These are phyloP conservation scores for Polyodon spathula DNA, from an alignment of 2,113 vertebrate species.

Conservation along the genomic window DNA sequence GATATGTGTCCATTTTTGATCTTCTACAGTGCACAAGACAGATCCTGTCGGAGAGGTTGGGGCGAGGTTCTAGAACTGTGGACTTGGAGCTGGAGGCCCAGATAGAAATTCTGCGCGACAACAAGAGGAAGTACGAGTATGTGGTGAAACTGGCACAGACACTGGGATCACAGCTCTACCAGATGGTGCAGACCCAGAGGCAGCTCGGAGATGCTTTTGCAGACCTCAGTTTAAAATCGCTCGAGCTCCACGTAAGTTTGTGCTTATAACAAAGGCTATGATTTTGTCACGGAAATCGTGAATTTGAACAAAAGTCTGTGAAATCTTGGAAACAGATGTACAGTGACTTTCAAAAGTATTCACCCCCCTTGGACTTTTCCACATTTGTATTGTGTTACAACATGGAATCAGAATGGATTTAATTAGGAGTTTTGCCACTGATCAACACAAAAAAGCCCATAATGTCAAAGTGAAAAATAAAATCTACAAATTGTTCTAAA, in stretches of 20 bases:
- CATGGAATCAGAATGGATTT: too few relatives aligned
- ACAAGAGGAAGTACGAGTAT: slow-evolving; percentile 91
- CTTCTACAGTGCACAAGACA: slow-evolving; percentile 82
- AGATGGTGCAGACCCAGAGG: slow-evolving; percentile 89
- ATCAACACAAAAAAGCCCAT: too few relatives aligned
- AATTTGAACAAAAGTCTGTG: background rate
- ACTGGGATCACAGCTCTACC: slow-evolving; percentile 76
- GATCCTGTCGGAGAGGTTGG: slow-evolving; percentile 92
- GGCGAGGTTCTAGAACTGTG: slow-evolving; percentile 92
- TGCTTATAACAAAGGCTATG: background rate
- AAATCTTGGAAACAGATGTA: too few relatives aligned
- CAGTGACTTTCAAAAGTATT: too few relatives aligned
- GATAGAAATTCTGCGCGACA: slow-evolving; percentile 88
- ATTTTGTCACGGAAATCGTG: too few relatives aligned
- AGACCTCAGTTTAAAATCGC: slow-evolving; percentile 93
- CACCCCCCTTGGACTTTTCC: too few relatives aligned
- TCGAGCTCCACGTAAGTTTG: slow-evolving; percentile 84
- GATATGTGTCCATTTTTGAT: slow-evolving; percentile 14
- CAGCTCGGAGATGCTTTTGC: slow-evolving; percentile 92
- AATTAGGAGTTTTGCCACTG: too few relatives aligned
- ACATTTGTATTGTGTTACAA: too few relatives aligned
- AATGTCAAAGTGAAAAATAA: too few relatives aligned
- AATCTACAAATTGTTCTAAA: too few relatives aligned
- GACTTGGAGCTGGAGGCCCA: slow-evolving; percentile 92
- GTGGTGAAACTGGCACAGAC: slow-evolving; percentile 84